phyloP scores from a whole-genome alignment of 2,888 invertebrate species.

The Siphonodentalium dalli region DNA sequence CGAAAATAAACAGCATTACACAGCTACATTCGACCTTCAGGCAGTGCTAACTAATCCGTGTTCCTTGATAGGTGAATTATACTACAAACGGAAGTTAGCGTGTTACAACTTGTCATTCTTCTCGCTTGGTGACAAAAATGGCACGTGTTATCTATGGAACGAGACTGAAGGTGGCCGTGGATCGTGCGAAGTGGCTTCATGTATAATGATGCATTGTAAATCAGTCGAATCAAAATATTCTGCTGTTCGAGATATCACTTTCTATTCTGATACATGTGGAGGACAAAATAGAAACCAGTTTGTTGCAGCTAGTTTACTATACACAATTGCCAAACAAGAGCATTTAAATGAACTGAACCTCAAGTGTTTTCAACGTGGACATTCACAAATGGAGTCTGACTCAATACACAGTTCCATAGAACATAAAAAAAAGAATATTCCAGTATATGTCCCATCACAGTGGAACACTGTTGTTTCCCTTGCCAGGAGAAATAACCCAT shows the following conservation, averaged over 20 bases:
- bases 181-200: constrained; percentile 20
- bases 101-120: constrained; percentile 25
- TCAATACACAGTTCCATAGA: constrained; percentile 26
- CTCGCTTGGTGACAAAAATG: constrained; percentile 12
- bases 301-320: constrained; percentile 11
- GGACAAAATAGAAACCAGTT: constrained; percentile 26
- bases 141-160: constrained; percentile 7
- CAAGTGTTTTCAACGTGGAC: constrained; percentile 24
- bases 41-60: constrained; percentile 24
- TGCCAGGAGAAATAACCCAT: constrained; percentile 21
- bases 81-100: constrained; percentile 22
- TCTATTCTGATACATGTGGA: constrained; percentile 21
- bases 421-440: constrained; percentile 13
- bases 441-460: constrained; percentile 22
- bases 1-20: constrained; percentile 4
- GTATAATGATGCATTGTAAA: constrained; percentile 8
- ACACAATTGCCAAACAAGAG: constrained; percentile 5
- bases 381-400: constrained; percentile 28
- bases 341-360: constrained; percentile 15
- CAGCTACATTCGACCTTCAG: constrained; percentile 21
- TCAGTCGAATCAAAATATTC: constrained; percentile 2
- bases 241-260: constrained; percentile 8
- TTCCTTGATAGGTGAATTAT: constrained; percentile 22
- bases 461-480: constrained; percentile 17
- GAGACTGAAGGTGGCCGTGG: constrained; percentile 16